Evolutionary conservation across 2,888 invertebrate genomes (phyloP), one percentile per base, ranked within the genome.

Genomic region (Drosophila macrospina): DNA sequence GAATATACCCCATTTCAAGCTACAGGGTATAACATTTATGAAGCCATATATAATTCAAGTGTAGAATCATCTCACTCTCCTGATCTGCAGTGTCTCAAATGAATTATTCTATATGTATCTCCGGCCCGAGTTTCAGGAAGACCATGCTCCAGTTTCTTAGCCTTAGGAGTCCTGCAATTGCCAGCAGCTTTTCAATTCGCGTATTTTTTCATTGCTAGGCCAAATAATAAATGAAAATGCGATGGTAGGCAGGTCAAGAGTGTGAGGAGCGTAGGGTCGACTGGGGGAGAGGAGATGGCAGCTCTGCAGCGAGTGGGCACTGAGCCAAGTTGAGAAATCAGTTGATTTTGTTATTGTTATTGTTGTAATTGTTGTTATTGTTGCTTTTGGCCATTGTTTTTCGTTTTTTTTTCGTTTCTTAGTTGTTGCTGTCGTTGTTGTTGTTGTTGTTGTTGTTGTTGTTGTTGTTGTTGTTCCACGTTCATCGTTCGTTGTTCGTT

Each of bases 281-380:
- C 11, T 10, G 1, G 28, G 7, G 28, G 28, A 2, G 1, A 1
- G 28, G 28, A 1, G 28, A 8, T 6, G 28, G 24, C 15, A 10
- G 24, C n/a, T 51, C 11, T 24, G 34, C 30, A 51, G 61, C 41
- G 5, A 60, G 10, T 54, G 54, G 64, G 68, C 73, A 69, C 39
- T 42, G 57, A 78, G 85, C 85, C 74, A 80, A 79, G 69, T 81
- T 69, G 68, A 78, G 78, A 85, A 87, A 85, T 85, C 86, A 80
- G 82, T 87, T 87, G 80, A 80, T 72, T 76, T 68, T 85, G 77
- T 85, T 86, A 71, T 74, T 83, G 75, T 82, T 28, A 28, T 69
- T 41, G 57, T 71, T 74, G 20, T 20, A 20, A 56, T 69, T 73
- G 51, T 61, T 74, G 59, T 69, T 73, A 48, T 61, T 74, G 59